phyloP scores from a whole-genome alignment of 2,888 invertebrate genomes.

The Scaptomyza flava region DNA sequence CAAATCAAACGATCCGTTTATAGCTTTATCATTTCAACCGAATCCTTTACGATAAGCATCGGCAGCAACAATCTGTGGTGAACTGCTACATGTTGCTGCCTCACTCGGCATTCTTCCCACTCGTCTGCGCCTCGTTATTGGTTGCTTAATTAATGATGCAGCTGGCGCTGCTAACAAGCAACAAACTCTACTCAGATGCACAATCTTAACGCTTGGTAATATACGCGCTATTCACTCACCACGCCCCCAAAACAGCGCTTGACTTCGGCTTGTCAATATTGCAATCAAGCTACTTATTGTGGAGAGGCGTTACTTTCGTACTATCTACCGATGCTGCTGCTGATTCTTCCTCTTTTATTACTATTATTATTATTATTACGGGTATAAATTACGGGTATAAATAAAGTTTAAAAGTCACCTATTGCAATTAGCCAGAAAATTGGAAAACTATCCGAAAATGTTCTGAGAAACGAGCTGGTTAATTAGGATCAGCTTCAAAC shows the following conservation, averaged over 20 bases:
- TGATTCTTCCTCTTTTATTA: not conserved
- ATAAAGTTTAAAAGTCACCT: not conserved
- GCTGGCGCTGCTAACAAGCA: conserved; percentile 69
- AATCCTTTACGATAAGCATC: conserved; percentile 16
- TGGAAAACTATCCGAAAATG: conserved; percentile 9
- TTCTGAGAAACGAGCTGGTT: conserved; percentile 14
- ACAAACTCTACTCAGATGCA: conserved; percentile 7
- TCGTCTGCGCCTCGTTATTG: conserved; percentile 53
- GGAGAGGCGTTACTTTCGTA: conserved; percentile 26
- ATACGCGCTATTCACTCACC: conserved; percentile 17
- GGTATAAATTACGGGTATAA: conserved; percentile 19
- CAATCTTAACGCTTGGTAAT: conserved; percentile 17
- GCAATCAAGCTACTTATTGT: conserved; percentile 48
- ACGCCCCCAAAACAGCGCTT: conserved; percentile 32
- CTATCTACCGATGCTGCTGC: not conserved
- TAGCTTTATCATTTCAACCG: conserved; percentile 63
- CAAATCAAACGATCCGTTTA: conserved; percentile 72
- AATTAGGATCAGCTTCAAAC: conserved; percentile 15
- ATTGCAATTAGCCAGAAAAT: conserved; percentile 25
- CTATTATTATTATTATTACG: not conserved
- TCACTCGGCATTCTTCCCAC: conserved; percentile 47
- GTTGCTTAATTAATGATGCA: conserved; percentile 72
- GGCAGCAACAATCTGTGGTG: conserved; percentile 9
- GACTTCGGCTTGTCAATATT: conserved; percentile 47
- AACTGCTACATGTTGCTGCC: conserved; percentile 26